phyloP scores from a whole-genome alignment of 2,888 invertebrate genomes.

The Pardosa pseudoannulata region DNA sequence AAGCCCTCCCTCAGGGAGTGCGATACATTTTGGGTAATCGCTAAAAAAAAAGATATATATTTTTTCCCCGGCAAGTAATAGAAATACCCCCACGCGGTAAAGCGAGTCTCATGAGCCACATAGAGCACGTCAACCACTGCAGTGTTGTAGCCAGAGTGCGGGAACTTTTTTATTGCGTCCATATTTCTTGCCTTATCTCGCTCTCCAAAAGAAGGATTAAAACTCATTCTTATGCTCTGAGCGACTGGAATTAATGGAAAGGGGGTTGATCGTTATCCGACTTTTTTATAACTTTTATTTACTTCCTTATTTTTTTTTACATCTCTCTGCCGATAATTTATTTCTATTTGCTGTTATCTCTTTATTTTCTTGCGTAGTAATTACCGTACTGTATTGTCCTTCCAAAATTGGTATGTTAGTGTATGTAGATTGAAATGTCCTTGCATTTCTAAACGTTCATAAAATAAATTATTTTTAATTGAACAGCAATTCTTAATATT shows the following conservation, averaged over 20 bases:
- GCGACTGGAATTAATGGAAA: constrained; percentile 44
- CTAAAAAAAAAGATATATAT: neutral
- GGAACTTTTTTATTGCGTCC: constrained; percentile 31
- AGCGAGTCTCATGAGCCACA: neutral
- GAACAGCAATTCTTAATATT: too few relatives aligned
- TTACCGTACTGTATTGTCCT: too few relatives aligned
- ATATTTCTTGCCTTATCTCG: constrained; percentile 49
- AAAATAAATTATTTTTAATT: too few relatives aligned
- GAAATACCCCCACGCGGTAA: neutral
- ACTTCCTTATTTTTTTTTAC: neutral
- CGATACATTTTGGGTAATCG: neutral
- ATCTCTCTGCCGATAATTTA: too few relatives aligned
- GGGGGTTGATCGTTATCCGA: neutral
- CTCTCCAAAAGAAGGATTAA: constrained; percentile 49
- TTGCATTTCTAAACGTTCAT: too few relatives aligned
- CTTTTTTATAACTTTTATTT: neutral
- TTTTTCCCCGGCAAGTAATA: neutral
- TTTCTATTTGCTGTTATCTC: too few relatives aligned
- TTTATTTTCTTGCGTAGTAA: too few relatives aligned
- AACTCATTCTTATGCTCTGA: constrained; percentile 59
- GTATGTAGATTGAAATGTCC: too few relatives aligned
- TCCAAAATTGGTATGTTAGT: too few relatives aligned
- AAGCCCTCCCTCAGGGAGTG: constrained; percentile 32
- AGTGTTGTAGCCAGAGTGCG: neutral
- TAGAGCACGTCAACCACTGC: constrained; percentile 1